Conservation (phyloP, 1,140 invertebrate species). For the Sweltsa coloradensis region DNA sequence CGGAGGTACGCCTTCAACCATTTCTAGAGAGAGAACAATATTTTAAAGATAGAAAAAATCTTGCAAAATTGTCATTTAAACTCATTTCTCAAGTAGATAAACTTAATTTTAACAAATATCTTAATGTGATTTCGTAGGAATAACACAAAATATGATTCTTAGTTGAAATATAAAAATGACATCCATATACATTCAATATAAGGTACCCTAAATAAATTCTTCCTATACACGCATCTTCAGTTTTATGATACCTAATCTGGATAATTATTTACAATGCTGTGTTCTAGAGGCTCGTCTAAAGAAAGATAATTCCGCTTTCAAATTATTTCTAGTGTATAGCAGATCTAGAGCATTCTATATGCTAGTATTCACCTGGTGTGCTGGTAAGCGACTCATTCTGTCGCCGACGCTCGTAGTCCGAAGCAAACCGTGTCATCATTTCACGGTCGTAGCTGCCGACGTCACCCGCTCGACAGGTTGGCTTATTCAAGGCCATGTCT, state of each 20-base stretch:
- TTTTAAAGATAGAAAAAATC: too few species aligned
- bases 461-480: too few species aligned
- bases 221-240: too few species aligned
- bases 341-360: too few species aligned
- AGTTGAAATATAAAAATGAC: too few species aligned
- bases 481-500: too few species aligned
- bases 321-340: too few species aligned
- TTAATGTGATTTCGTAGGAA: not conserved
- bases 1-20: conserved; percentile 11
- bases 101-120: not conserved
- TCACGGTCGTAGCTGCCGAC: not conserved
- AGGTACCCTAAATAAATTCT: too few species aligned
- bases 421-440: not conserved
- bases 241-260: not conserved
- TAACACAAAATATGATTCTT: too few species aligned
- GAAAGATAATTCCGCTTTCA: not conserved
- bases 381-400: not conserved
- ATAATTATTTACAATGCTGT: not conserved
- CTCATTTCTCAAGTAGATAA: not conserved
- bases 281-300: not conserved
- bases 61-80: too few species aligned
- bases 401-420: not conserved
- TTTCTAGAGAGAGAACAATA: too few species aligned
- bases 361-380: not conserved
- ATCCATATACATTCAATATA: too few species aligned